phyloP scores from a whole-genome alignment of 2,113 vertebrate species.

The zebrafish (Danio rerio) region GRCz12tu NC_133186.1:19491001-19491500 shows the following conservation, averaged over 20 bases:
- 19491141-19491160: neutral
- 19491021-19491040: conserved; percentile 65
- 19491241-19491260: conserved; percentile 15
- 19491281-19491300: neutral
- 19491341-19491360: neutral
- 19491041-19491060: conserved; percentile 62
- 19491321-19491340: neutral
- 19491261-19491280: neutral
- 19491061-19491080: conserved; percentile 58
- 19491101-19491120: conserved; percentile 51
- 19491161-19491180: neutral
- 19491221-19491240: neutral
- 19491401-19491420: neutral
- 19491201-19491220: conserved; percentile 12
- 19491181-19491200: conserved; percentile 21
- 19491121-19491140: conserved; percentile 27
- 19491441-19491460: too few species aligned
- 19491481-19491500: too few species aligned
- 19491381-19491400: neutral
- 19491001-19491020: conserved; percentile 68
- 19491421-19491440: too few species aligned
- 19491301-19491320: neutral
- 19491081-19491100: conserved; percentile 62
- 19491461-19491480: too few species aligned
- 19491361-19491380: neutral